Evolutionary conservation across 2,113 vertebrate species (phyloP).

Genomic region (Philantomba maxwellii): DNA sequence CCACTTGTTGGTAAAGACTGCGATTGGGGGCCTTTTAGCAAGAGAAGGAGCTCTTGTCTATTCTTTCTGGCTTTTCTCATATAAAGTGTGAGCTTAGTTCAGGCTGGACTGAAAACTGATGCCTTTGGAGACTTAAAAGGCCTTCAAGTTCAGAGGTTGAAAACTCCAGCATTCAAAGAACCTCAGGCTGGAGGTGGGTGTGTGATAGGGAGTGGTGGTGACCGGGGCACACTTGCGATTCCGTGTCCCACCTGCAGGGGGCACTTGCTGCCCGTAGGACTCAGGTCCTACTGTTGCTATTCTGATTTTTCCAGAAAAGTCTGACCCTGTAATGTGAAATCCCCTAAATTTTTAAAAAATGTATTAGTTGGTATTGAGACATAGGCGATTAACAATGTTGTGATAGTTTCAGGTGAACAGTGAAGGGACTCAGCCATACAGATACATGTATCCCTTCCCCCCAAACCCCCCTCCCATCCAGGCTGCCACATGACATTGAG

Average conservation of each 20-base stretch:
- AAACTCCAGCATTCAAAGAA: not conserved
- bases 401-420: not conserved
- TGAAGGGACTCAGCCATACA: not conserved
- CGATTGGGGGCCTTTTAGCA: not conserved
- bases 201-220: not conserved
- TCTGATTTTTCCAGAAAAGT: not conserved
- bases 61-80: not conserved
- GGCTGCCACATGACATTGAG: not conserved
- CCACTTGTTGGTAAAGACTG: not conserved
- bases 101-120: not conserved
- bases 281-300: not conserved
- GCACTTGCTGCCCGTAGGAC: not conserved
- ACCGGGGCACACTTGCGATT: not conserved
- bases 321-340: not conserved
- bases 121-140: not conserved
- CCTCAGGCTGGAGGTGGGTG: not conserved
- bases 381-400: not conserved
- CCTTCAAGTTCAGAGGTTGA: not conserved
- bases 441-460: not conserved
- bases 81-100: not conserved
- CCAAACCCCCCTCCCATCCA: not conserved
- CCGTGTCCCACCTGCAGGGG: not conserved
- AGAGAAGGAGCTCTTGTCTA: not conserved
- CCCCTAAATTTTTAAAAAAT: not conserved
- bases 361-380: not conserved